A percentile compares a stretch with the other conserved stretches of the same genome.
These are phyloP conservation scores for Agrilus planipennis DNA, from an alignment of 1,140 invertebrate genomes.

Conservation along the genomic window DNA sequence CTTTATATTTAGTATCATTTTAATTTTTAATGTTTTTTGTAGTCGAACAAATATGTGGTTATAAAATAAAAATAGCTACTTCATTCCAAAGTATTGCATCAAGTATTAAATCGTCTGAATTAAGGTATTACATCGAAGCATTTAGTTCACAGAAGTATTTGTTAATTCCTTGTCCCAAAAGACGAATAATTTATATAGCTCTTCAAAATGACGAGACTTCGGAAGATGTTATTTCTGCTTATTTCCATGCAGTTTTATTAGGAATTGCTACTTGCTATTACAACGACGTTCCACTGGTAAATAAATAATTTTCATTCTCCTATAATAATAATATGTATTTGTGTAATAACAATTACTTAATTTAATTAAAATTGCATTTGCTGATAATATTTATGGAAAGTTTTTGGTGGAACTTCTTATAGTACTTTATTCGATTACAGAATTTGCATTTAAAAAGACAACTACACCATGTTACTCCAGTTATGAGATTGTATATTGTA, in stretches of 20 bases:
- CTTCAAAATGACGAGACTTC: conserved; percentile 34
- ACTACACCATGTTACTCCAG: conserved; percentile 22
- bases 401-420: conserved; percentile 2
- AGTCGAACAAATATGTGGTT: conserved; percentile 36
- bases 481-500: conserved; percentile 21
- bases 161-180: conserved; percentile 34
- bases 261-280: conserved; percentile 30
- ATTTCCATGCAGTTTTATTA: conserved; percentile 40
- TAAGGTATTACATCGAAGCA: conserved; percentile 28
- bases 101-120: conserved; percentile 26
- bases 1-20: conserved; percentile 9
- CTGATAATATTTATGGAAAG: conserved; percentile 1
- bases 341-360: conserved; percentile 14
- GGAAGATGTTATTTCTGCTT: conserved; percentile 38
- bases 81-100: conserved; percentile 40
- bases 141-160: conserved; percentile 38
- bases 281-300: conserved; percentile 24
- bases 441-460: conserved; percentile 23
- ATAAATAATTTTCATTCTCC: conserved; percentile 7
- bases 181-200: conserved; percentile 35
- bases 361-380: conserved; percentile 11
- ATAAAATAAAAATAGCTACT: conserved; percentile 38
- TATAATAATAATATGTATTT: conserved; percentile 8
- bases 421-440: too few species aligned
- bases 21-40: conserved; percentile 36